These are phyloP conservation scores for Hypothenemus hampei DNA, from an alignment of 1,140 invertebrate species.

Conservation along the genomic window DNA sequence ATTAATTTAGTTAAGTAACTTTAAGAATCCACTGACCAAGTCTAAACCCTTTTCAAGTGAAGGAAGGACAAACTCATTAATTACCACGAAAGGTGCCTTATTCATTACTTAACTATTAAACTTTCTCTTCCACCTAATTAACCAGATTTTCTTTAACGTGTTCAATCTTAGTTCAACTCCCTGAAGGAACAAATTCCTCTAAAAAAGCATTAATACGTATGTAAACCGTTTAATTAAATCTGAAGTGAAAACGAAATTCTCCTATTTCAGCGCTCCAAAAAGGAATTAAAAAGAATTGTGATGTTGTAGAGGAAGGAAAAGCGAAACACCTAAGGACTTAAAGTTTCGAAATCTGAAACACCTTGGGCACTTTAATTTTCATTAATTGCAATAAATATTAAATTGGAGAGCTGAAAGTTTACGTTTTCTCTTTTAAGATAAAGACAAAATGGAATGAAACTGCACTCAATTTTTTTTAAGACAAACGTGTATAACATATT, in stretches of 20 bases:
- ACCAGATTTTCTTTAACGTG: not conserved
- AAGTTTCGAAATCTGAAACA: slow-evolving; percentile 1
- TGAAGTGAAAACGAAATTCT: no score
- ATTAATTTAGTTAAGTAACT: no score
- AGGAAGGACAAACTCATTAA: not conserved
- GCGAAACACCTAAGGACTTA: not conserved
- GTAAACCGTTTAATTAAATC: no score
- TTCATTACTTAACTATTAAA: slow-evolving; percentile 1
- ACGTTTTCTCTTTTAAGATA: not conserved
- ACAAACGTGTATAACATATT: no score
- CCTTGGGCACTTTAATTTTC: slow-evolving; percentile 11
- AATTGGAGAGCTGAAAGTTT: slow-evolving; percentile 1
- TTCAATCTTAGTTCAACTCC: slow-evolving; percentile 1
- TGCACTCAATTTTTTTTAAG: not conserved
- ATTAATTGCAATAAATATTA: slow-evolving; percentile 12
- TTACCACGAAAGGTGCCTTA: not conserved
- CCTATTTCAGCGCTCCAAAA: no score
- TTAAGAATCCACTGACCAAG: no score
- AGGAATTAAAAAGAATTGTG: not conserved
- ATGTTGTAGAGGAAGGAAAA: not conserved
- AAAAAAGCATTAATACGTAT: no score
- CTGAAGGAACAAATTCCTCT: no score
- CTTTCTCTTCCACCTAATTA: slow-evolving; percentile 4
- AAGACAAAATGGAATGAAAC: not conserved
- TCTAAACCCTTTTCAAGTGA: no score